A percentile compares a stretch with the other conserved stretches of the same genome.
Evolutionary conservation across 1,140 invertebrate species (phyloP).

Genomic region (Rhynchophorus ferrugineus): DNA sequence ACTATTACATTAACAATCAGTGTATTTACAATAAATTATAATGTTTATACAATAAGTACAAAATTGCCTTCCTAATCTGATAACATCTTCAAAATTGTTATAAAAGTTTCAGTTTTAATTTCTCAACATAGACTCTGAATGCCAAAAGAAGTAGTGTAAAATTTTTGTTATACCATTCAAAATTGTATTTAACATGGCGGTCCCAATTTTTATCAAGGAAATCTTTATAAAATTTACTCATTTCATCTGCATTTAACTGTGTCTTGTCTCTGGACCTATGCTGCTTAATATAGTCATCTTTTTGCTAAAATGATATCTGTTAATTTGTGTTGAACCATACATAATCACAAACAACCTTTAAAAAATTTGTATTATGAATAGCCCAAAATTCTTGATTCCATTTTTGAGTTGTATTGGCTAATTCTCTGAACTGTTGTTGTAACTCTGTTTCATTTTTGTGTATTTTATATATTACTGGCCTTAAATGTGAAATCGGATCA

Average conservation of each 20-base stretch:
- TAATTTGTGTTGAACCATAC: neutral
- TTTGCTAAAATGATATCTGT: conserved; percentile 46
- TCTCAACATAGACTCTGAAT: conserved; percentile 45
- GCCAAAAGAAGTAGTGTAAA: conserved; percentile 53
- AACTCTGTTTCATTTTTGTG: conserved; percentile 54
- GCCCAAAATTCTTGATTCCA: conserved; percentile 81
- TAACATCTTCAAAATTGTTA: neutral
- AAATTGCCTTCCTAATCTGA: neutral
- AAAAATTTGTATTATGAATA: conserved; percentile 65
- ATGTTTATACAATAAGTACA: no score
- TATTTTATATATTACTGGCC: conserved; percentile 59
- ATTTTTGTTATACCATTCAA: conserved; percentile 68
- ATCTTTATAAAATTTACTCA: conserved; percentile 78
- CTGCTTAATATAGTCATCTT: conserved; percentile 51
- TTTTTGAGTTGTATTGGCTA: conserved; percentile 58
- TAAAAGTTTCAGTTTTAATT: conserved; percentile 9
- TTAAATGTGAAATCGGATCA: conserved; percentile 67
- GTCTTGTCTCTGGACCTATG: conserved; percentile 39
- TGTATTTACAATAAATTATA: no score
- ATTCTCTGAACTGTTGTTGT: conserved; percentile 55
- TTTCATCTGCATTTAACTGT: conserved; percentile 64
- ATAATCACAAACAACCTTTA: conserved; percentile 41
- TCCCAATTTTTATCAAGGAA: conserved; percentile 73
- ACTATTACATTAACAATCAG: no score
- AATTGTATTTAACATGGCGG: conserved; percentile 61